These are phyloP conservation scores for Drosophila pectinifera DNA, from an alignment of 1,140 invertebrate genomes.

Conservation along the genomic window DNA sequence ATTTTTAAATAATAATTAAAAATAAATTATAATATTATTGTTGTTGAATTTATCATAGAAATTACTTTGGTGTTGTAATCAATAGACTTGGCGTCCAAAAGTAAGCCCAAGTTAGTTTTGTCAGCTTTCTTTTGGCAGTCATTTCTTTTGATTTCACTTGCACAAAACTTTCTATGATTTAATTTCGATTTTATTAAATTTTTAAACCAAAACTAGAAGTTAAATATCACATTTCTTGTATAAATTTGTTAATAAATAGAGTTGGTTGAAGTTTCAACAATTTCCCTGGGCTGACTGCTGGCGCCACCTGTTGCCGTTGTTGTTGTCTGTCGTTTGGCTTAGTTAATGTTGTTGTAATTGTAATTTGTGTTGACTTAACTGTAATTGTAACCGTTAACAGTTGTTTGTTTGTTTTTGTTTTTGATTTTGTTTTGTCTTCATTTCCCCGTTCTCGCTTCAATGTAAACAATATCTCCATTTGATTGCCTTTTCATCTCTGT, in stretches of 20 bases:
- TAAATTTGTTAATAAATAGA: too few species aligned
- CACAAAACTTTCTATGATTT: too few species aligned
- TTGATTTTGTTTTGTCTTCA: slow-evolving; percentile 43
- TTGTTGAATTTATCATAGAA: neutral
- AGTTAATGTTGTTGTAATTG: slow-evolving; percentile 48
- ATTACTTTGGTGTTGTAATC: neutral
- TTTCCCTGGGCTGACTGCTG: slow-evolving; percentile 10
- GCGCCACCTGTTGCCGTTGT: slow-evolving; percentile 44
- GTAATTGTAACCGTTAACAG: slow-evolving; percentile 52
- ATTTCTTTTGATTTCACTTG: too few species aligned
- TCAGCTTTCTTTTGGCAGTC: too few species aligned
- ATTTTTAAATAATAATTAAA: too few species aligned
- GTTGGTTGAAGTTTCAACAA: neutral
- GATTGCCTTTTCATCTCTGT: slow-evolving; percentile 1
- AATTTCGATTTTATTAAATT: neutral
- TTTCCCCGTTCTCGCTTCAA: slow-evolving; percentile 22
- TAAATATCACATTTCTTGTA: neutral
- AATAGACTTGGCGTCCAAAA: too few species aligned
- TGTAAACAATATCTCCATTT: slow-evolving; percentile 20
- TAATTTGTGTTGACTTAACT: slow-evolving; percentile 45
- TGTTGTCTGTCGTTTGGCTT: slow-evolving; percentile 34
- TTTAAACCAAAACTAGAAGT: neutral
- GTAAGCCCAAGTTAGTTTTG: too few species aligned
- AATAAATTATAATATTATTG: too few species aligned
- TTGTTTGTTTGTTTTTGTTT: slow-evolving; percentile 28